These are phyloP conservation scores for Penaeus vannamei DNA, from an alignment of 1,140 invertebrate species.

Conservation along the genomic window DNA sequence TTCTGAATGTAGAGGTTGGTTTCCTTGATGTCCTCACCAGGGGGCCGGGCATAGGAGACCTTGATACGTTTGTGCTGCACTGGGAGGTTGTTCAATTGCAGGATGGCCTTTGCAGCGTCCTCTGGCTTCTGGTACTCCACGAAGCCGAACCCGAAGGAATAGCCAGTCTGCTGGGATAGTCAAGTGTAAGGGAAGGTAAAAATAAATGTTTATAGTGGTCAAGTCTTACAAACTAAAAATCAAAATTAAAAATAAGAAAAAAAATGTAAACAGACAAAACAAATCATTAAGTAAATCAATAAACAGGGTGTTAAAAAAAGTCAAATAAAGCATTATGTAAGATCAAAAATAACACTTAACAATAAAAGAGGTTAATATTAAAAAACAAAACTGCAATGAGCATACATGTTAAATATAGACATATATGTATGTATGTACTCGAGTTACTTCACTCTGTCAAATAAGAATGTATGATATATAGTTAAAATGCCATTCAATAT, in stretches of 20 bases:
- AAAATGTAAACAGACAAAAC: neutral
- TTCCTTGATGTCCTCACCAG: constrained; percentile 93
- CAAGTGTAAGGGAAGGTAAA: constrained; percentile 67
- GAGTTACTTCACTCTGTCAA: no score
- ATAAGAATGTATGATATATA: no score
- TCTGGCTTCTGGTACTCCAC: constrained; percentile 90
- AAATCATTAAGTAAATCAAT: neutral
- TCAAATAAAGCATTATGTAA: neutral
- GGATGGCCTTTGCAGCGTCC: constrained; percentile 89
- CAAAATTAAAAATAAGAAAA: neutral
- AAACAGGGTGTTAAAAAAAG: neutral
- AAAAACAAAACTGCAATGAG: no score
- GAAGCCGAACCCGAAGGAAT: constrained; percentile 97
- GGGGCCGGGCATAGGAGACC: constrained; percentile 92
- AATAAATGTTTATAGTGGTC: constrained; percentile 8
- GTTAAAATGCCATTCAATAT: no score
- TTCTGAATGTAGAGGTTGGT: constrained; percentile 96
- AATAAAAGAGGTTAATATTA: no score
- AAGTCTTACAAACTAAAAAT: constrained; percentile 2
- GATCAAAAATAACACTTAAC: no score
- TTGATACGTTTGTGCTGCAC: constrained; percentile 89
- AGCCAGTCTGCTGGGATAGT: constrained; percentile 82
- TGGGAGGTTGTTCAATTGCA: constrained; percentile 88
- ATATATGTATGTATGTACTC: no score
- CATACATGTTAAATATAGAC: no score